Percentiles rank a stretch among this genome's conserved stretches.
phyloP scores from a whole-genome alignment of 2,113 vertebrate genomes.

The Motacilla alba region DNA sequence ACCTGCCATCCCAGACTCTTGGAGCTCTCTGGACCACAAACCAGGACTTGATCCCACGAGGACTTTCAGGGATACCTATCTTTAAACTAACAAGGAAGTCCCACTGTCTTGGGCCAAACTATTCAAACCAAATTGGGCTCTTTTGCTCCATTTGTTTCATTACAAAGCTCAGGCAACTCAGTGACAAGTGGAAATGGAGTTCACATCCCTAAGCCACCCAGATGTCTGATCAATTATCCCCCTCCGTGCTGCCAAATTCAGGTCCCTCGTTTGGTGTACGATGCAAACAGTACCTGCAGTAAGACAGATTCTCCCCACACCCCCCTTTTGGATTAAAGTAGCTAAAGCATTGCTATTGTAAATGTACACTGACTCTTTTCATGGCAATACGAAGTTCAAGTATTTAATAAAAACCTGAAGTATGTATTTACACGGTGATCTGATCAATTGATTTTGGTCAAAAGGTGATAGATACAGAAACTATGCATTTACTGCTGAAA shows the following conservation, averaged over 20 bases:
- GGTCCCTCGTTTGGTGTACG: not conserved
- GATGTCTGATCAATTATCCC: not conserved
- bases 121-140: not conserved
- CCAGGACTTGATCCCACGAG: not conserved
- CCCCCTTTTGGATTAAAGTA: not conserved
- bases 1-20: not conserved
- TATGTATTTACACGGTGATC: conserved; percentile 31
- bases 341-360: not conserved
- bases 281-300: not conserved
- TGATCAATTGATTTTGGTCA: not conserved
- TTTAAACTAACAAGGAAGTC: not conserved
- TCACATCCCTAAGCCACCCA: not conserved
- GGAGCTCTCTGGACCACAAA: not conserved
- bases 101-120: not conserved
- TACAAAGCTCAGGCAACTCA: not conserved
- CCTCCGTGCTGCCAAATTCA: not conserved
- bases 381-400: conserved; percentile 32
- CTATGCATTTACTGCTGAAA: not conserved
- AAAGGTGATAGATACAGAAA: not conserved
- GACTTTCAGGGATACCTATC: not conserved
- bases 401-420: conserved; percentile 42
- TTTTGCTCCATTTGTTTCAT: not conserved
- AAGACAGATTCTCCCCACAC: not conserved
- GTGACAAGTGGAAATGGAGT: not conserved
- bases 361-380: not conserved